Conservation (phyloP, 2,888 invertebrate genomes). For the Cancer borealis region DNA sequence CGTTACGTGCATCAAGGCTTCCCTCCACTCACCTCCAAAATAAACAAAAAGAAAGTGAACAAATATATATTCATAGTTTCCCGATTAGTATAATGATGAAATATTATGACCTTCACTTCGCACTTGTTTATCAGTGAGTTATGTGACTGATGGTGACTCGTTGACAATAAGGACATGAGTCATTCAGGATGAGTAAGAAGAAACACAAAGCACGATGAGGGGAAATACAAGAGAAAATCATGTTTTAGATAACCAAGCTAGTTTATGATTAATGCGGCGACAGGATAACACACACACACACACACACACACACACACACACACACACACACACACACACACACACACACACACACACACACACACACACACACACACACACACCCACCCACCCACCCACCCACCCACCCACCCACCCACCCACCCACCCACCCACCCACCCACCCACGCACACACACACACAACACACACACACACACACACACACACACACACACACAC, state of each 20-base stretch:
- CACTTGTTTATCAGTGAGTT: neutral
- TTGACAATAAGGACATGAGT: neutral
- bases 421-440: neutral
- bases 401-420: too few relatives aligned
- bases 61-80: neutral
- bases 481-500: too few relatives aligned
- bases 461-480: too few relatives aligned
- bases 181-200: neutral
- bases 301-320: neutral
- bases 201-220: neutral
- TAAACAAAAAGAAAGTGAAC: too few relatives aligned
- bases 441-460: neutral
- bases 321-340: neutral
- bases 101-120: neutral
- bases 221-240: neutral
- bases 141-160: neutral
- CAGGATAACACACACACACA: too few relatives aligned
- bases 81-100: neutral
- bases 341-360: neutral
- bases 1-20: too few relatives aligned
- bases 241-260: neutral
- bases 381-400: too few relatives aligned
- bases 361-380: neutral
- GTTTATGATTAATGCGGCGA: neutral
- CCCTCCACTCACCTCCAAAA: too few relatives aligned